phyloP scores from a whole-genome alignment of 2,797 vertebrate genomes.

The Malurus splendens region DNA sequence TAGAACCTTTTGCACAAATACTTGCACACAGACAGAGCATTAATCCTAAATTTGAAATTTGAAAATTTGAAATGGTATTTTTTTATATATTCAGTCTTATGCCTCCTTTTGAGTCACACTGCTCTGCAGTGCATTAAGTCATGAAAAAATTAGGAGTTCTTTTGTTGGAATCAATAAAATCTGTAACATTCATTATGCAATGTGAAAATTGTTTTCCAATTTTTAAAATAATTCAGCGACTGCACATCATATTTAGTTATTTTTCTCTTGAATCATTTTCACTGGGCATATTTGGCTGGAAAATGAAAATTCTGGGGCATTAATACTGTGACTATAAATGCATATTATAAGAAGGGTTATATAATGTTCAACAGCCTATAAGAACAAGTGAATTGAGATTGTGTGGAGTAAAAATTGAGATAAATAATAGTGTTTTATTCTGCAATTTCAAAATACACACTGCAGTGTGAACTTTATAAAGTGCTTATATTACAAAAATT shows the following conservation, averaged over 20 bases:
- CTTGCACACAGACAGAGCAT: background rate
- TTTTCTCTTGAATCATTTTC: background rate
- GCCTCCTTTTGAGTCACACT: background rate
- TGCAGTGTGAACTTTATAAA: background rate
- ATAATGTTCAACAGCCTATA: background rate
- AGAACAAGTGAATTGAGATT: background rate
- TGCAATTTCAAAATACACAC: slow-evolving; percentile 1
- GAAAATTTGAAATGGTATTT: background rate
- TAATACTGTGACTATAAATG: background rate
- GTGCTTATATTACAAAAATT: background rate
- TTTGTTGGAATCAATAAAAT: background rate
- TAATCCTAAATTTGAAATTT: background rate
- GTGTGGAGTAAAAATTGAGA: background rate
- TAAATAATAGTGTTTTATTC: slow-evolving; percentile 28
- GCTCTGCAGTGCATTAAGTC: background rate
- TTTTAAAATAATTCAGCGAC: background rate
- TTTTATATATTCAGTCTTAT: background rate
- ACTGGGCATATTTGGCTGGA: background rate
- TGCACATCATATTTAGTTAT: background rate
- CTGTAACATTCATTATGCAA: background rate
- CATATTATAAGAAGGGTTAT: background rate
- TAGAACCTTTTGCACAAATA: background rate
- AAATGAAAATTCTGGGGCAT: slow-evolving; percentile 13
- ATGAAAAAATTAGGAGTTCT: background rate
- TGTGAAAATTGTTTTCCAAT: background rate